Evolutionary conservation across 2,113 vertebrate genomes (phyloP).

Genomic region (Turdus rufiventris): DNA sequence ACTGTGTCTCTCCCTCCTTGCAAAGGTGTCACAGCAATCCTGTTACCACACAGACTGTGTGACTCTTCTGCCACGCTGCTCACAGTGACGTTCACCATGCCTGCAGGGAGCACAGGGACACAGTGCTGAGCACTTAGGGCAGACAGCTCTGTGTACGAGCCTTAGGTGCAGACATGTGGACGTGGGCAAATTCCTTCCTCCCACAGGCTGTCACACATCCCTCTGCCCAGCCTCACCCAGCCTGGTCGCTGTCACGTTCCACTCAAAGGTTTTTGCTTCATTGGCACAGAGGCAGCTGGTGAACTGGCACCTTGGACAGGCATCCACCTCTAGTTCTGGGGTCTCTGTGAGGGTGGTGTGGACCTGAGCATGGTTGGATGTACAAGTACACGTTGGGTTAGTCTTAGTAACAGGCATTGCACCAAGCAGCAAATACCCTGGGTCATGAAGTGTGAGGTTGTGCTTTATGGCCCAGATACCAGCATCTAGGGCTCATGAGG

Average conservation of each 20-base stretch:
- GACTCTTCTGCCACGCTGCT: slow-evolving; percentile 36
- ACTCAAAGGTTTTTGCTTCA: slow-evolving; percentile 72
- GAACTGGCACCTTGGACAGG: slow-evolving; percentile 48
- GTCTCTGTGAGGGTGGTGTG: background rate
- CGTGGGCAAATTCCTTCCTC: background rate
- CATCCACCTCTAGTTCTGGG: slow-evolving; percentile 20
- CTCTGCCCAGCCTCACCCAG: slow-evolving; percentile 69
- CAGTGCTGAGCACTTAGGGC: background rate
- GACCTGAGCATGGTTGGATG: background rate
- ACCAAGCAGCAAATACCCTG: background rate
- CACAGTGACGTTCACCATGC: slow-evolving; percentile 42
- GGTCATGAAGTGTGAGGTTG: fast-evolving
- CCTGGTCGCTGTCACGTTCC: slow-evolving; percentile 66
- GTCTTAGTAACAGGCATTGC: background rate
- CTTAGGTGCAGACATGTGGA: background rate
- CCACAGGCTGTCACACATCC: background rate
- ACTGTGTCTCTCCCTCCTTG: slow-evolving; percentile 43
- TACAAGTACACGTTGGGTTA: background rate
- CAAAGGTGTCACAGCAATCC: slow-evolving; percentile 24
- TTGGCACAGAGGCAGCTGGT: slow-evolving; percentile 77
- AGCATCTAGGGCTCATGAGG: background rate
- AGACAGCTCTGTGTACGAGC: fast-evolving
- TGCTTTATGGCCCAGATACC: background rate
- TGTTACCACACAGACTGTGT: slow-evolving; percentile 1
- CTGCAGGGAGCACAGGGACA: background rate